Conservation (phyloP, 2,113 vertebrate species). For the Psophia crepitans region DNA sequence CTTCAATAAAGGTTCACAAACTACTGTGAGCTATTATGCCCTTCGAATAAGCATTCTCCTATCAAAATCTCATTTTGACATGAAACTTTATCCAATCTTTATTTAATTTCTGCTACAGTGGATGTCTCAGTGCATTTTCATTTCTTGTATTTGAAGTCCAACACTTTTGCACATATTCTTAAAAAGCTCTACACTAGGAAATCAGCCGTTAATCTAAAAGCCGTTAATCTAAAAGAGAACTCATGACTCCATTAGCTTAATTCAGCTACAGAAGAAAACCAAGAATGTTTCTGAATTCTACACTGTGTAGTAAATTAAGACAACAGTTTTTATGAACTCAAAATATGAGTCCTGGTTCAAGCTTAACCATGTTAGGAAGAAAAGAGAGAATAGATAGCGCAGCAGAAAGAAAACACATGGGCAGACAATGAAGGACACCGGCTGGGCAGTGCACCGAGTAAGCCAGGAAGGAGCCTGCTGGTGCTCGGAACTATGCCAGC, state of each 20-base stretch:
- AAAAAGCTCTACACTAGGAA: neutral
- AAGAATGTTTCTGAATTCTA: neutral
- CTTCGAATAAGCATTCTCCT: neutral
- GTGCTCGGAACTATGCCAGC: neutral
- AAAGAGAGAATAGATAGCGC: neutral
- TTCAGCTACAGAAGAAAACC: neutral
- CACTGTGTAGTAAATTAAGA: accelerated
- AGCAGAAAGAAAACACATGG: accelerated
- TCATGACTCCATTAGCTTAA: neutral
- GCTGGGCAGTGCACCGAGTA: neutral
- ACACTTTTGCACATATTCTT: neutral
- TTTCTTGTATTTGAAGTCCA: neutral
- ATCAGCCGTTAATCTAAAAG: neutral
- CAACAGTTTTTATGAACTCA: neutral
- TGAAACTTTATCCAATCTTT: neutral
- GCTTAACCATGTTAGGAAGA: neutral
- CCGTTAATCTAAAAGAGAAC: neutral
- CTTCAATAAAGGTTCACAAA: no score
- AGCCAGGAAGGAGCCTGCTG: neutral
- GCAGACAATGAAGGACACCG: neutral
- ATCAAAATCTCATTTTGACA: neutral
- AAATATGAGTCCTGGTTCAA: neutral
- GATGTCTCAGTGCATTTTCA: neutral
- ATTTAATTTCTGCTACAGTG: neutral
- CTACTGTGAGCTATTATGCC: no score